Conservation (phyloP, 2,113 vertebrate species). For the Diadophis punctatus region DNA sequence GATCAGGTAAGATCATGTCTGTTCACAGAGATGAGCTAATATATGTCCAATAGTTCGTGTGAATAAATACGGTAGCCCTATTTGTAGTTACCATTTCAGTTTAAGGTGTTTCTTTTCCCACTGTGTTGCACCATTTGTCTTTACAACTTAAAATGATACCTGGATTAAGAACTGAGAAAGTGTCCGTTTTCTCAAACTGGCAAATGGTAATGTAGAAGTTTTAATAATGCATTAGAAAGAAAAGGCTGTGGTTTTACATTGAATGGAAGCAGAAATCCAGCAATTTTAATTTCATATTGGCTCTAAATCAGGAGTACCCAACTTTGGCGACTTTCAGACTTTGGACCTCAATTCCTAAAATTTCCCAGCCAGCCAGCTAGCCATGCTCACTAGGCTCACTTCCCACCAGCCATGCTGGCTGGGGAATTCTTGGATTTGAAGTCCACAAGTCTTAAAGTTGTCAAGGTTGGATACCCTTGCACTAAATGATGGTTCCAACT, state of each 20-base stretch:
- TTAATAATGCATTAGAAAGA: neutral
- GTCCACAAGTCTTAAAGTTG: no score
- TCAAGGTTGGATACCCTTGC: no score
- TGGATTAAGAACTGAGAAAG: neutral
- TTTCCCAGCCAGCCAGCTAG: no score
- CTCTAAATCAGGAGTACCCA: neutral
- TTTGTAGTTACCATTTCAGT: neutral
- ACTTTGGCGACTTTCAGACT: no score
- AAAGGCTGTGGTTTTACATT: neutral
- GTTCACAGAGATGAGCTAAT: neutral
- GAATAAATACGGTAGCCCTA: neutral
- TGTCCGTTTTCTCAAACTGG: no score
- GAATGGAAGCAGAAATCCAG: neutral
- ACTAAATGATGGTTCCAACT: neutral
- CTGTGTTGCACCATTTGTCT: neutral
- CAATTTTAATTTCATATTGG: neutral
- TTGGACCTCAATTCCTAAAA: no score
- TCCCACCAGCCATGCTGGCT: no score
- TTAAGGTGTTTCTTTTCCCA: neutral
- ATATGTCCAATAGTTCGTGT: neutral
- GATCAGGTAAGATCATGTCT: neutral
- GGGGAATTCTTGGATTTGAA: no score
- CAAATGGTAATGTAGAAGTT: neutral
- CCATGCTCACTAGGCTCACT: no score
- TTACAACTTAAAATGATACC: neutral